Conservation (phyloP, 2,797 vertebrate genomes). For the Rhabdophis nuchalis region DNA sequence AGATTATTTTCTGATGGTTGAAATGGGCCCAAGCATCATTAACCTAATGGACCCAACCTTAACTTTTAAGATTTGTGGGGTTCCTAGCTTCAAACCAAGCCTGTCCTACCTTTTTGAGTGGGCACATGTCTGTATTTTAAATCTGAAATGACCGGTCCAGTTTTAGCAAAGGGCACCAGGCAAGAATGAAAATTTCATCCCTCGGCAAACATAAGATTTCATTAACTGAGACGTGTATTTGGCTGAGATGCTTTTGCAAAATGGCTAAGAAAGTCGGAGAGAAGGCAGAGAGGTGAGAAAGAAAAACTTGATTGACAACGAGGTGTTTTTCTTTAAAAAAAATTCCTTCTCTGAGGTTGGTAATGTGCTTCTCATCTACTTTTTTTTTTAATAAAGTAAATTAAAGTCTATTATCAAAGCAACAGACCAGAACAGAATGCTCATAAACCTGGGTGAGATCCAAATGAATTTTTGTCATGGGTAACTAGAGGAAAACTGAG, state of each 20-base stretch:
- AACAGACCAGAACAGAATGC: conserved; percentile 49
- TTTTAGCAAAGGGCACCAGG: conserved; percentile 41
- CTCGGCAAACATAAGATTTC: conserved; percentile 59
- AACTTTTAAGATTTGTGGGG: no score
- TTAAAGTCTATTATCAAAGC: conserved; percentile 31
- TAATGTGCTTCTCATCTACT: conserved; percentile 34
- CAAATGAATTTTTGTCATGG: conserved; percentile 45
- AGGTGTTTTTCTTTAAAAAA: background rate
- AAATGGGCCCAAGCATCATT: background rate
- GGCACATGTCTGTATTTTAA: background rate
- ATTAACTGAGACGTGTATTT: conserved; percentile 63
- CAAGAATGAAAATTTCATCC: conserved; percentile 51
- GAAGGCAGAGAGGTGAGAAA: conserved; percentile 16
- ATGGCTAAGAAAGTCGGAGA: conserved; percentile 41
- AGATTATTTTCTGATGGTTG: background rate
- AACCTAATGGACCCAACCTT: background rate
- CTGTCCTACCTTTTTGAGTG: background rate
- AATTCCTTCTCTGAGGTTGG: background rate
- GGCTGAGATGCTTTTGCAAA: conserved; percentile 51
- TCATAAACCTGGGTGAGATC: conserved; percentile 52
- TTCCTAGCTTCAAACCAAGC: background rate
- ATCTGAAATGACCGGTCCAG: background rate
- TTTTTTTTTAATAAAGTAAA: background rate
- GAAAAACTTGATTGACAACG: conserved; percentile 51
- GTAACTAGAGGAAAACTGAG: background rate